Base-by-base conservation (phyloP, 2,113 vertebrate species). In the Caloenas nicobarica region DNA sequence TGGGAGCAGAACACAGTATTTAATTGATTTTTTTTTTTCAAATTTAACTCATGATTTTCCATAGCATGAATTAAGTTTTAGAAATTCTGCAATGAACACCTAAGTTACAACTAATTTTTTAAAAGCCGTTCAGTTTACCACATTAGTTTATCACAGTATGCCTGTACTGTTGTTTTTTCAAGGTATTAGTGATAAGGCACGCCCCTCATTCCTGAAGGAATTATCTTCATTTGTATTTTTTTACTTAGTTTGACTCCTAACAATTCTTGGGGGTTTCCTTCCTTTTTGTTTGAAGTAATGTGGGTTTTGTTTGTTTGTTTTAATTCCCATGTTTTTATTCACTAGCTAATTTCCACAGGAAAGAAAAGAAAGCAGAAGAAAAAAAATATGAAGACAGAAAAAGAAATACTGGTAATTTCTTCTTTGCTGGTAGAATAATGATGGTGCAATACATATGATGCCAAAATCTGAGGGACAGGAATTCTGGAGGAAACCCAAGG, bases 401-500 rank as follows among this genome's bases (percentile, higher is more conserved):
- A 46, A 42, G 46, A 53, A 54, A 78, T 3, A 25, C 24, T 2
- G 2, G 12, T 34, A 53, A 38, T 79, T 89, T 50, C 23, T 58
- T 91, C 61, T 91, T 91, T 64, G n/a, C 50, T 60, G 33, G 23
- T 54, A 70, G 34, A 61, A 73, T n/a, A 93, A 76, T 18, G 50
- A 58, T 34, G 40, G 19, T 72, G 21, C 44, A 81, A 83, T 50
- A 82, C 4, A 22, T 68, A 48, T 16, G 29, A 91, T 87, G 86
- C 88, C 80, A 94, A 92, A 95, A 85, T 14, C 42, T 56, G 57
- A 76, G 58, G 28, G 33, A 86, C 56, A 78, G 34, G 42, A 74
- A 88, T 69, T 89, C 76, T 74, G 76, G 92, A 93, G 65, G 58
- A 89, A 95, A 91, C 26, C 79, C 86, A 94, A 70, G 36, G 56